Evolutionary conservation across 2,113 vertebrate genomes (phyloP).

Genomic region (Holacanthus passer): DNA sequence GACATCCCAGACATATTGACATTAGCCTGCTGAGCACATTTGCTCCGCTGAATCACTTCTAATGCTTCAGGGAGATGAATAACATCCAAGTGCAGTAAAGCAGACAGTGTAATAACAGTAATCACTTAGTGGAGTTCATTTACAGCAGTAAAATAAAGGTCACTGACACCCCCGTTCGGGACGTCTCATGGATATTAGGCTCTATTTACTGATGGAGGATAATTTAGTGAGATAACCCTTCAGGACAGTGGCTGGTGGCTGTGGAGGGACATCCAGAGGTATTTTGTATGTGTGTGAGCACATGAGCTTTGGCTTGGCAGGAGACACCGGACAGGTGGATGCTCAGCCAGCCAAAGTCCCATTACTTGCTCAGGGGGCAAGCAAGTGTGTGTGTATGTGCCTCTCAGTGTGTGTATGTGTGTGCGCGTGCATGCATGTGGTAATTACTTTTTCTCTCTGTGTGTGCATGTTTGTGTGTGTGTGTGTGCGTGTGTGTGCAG

Average conservation of each 20-base stretch:
- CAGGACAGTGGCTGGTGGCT: slow-evolving; percentile 54
- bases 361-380: slow-evolving; percentile 76
- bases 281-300: slow-evolving; percentile 76
- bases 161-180: slow-evolving; percentile 47
- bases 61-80: slow-evolving; percentile 38
- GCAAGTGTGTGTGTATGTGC: slow-evolving; percentile 55
- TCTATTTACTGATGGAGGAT: slow-evolving; percentile 64
- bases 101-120: slow-evolving; percentile 56
- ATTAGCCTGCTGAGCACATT: slow-evolving; percentile 27
- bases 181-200: slow-evolving; percentile 61
- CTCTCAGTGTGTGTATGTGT: slow-evolving; percentile 24
- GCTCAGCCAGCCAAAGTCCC: slow-evolving; percentile 81
- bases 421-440: slow-evolving; percentile 52
- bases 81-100: slow-evolving; percentile 39
- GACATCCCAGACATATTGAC: slow-evolving; percentile 1
- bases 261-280: slow-evolving; percentile 72
- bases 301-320: slow-evolving; percentile 77
- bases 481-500: slow-evolving; percentile 51
- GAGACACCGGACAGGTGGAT: slow-evolving; percentile 77
- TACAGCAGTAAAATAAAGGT: slow-evolving; percentile 71
- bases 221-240: slow-evolving; percentile 65
- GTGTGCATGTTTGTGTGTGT: slow-evolving; percentile 21
- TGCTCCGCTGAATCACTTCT: slow-evolving; percentile 24
- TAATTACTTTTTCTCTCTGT: slow-evolving; percentile 77
- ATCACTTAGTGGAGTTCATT: slow-evolving; percentile 59